A percentile compares a stretch with the other conserved stretches of the same genome.
Evolutionary conservation across 2,797 vertebrate species (phyloP).

Genomic region (Acipenser oxyrinchus): DNA sequence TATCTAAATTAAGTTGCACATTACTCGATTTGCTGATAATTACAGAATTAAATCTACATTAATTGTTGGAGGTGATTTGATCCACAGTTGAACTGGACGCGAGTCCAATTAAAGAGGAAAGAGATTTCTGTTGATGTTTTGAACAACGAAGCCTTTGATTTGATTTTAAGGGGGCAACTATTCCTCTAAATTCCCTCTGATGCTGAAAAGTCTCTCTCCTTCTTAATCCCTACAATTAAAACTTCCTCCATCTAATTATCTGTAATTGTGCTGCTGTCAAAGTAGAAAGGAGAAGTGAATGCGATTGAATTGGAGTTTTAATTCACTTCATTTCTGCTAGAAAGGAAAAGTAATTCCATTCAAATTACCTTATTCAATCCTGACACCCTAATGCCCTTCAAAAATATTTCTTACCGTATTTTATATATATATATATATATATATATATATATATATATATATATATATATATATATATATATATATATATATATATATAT

Average conservation of each 20-base stretch:
- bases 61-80: slow-evolving; percentile 99
- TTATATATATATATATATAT: neutral
- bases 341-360: slow-evolving; percentile 97
- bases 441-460: neutral
- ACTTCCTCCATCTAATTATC: slow-evolving; percentile 99
- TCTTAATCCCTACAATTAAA: slow-evolving; percentile 99
- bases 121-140: slow-evolving; percentile 85
- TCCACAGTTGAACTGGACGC: slow-evolving; percentile 86
- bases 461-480: neutral
- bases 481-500: neutral
- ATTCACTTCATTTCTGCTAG: slow-evolving; percentile 99
- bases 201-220: slow-evolving; percentile 84
- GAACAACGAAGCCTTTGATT: slow-evolving; percentile 82
- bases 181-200: slow-evolving; percentile 86
- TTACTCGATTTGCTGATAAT: slow-evolving; percentile 99
- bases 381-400: slow-evolving; percentile 99
- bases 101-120: slow-evolving; percentile 91
- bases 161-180: slow-evolving; percentile 88
- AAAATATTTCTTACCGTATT: slow-evolving; percentile 78
- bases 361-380: slow-evolving; percentile 99
- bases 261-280: slow-evolving; percentile 99
- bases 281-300: slow-evolving; percentile 74
- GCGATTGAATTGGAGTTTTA: slow-evolving; percentile 99
- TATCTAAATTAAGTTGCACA: slow-evolving; percentile 99
- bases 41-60: slow-evolving; percentile 99